Conservation (phyloP, 2,888 invertebrate genomes). For the Sabellastarte sp. region DNA sequence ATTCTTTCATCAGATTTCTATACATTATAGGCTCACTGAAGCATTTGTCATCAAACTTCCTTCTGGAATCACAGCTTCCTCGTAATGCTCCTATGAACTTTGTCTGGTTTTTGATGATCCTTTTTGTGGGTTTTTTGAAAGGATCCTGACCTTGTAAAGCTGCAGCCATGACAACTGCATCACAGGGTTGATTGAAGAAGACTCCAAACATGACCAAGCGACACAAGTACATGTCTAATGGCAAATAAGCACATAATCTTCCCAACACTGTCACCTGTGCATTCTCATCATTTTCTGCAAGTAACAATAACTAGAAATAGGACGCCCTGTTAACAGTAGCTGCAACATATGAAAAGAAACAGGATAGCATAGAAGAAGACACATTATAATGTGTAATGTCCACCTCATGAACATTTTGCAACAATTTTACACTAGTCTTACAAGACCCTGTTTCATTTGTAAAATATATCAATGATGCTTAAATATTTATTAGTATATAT, state of each 20-base stretch:
- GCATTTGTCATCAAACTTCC: background rate
- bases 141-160: conserved; percentile 2
- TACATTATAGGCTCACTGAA: background rate
- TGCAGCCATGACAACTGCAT: conserved; percentile 4
- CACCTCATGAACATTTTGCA: no score
- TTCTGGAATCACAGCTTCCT: background rate
- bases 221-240: background rate
- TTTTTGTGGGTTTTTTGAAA: background rate
- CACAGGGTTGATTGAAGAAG: background rate
- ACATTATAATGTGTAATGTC: no score
- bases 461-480: no score
- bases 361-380: no score
- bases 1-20: background rate
- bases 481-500: no score
- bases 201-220: background rate
- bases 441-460: no score
- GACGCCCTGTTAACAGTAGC: no score
- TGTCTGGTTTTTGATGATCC: background rate
- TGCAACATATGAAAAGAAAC: no score
- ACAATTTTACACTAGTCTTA: no score
- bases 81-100: background rate
- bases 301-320: no score
- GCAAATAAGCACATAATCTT: background rate
- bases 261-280: background rate
- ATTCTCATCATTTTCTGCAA: background rate